phyloP scores from a whole-genome alignment of 2,797 vertebrate genomes.

The Malurus leucopterus region DNA sequence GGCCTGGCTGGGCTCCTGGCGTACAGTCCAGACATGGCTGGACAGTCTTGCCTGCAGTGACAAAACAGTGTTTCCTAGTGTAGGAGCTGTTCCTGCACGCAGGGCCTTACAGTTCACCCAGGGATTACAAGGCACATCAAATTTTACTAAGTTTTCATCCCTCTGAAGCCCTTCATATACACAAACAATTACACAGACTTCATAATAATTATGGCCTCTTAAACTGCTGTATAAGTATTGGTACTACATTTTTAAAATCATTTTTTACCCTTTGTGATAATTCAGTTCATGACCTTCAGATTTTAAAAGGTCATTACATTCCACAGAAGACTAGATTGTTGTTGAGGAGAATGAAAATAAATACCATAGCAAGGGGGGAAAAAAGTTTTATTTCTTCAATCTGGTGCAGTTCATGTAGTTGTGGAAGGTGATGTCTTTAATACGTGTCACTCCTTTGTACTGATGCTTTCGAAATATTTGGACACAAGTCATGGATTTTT shows the following conservation, averaged over 20 bases:
- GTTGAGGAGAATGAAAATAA: background rate
- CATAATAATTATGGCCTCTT: background rate
- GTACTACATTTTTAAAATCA: background rate
- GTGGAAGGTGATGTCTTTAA: background rate
- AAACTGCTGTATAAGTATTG: background rate
- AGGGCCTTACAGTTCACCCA: background rate
- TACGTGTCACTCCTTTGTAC: background rate
- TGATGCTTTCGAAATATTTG: constrained; percentile 15
- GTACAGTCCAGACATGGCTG: background rate
- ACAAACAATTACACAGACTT: background rate
- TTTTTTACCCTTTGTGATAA: background rate
- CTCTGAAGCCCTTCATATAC: background rate
- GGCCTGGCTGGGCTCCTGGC: background rate
- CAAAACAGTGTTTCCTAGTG: fast-evolving
- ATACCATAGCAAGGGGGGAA: background rate
- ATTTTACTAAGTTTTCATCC: background rate
- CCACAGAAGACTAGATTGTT: background rate
- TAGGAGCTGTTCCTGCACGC: background rate
- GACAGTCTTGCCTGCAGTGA: background rate
- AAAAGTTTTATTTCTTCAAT: background rate
- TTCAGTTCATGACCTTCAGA: background rate
- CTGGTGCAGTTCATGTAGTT: background rate
- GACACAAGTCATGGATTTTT: background rate
- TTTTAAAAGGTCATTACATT: background rate
- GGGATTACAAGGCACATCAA: background rate